Evolutionary conservation across 2,113 vertebrate genomes (phyloP).

Genomic region (Pteropus alecto): DNA sequence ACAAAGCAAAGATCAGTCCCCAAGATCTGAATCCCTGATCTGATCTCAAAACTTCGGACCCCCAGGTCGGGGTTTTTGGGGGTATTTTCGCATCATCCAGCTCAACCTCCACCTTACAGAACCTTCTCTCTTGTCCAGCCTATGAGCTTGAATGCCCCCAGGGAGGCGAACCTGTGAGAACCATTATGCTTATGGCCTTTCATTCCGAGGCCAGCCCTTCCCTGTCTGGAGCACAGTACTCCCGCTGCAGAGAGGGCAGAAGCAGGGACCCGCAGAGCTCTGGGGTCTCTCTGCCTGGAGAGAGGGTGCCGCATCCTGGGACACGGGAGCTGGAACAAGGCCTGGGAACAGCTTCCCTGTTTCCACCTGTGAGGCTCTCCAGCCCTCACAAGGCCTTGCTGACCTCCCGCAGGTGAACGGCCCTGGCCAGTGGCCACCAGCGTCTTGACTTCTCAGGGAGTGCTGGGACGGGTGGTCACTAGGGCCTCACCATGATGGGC

Average conservation of each 20-base stretch:
- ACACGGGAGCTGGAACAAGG: no score
- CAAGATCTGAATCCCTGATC: neutral
- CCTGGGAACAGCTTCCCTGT: neutral
- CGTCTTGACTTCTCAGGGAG: neutral
- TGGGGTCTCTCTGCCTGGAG: neutral
- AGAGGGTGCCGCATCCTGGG: accelerated
- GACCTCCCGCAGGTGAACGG: accelerated
- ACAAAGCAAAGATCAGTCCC: neutral
- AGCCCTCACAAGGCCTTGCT: neutral
- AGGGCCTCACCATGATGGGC: accelerated
- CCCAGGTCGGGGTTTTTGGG: no score
- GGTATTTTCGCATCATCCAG: neutral
- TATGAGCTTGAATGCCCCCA: neutral
- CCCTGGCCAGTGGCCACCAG: no score
- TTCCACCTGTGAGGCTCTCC: neutral
- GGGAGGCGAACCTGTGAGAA: accelerated
- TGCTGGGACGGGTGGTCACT: accelerated
- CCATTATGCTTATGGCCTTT: neutral
- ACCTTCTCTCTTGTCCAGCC: neutral
- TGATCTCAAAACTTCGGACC: neutral
- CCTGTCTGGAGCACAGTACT: accelerated
- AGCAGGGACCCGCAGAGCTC: accelerated
- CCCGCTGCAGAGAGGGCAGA: accelerated
- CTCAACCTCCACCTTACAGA: neutral
- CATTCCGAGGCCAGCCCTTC: neutral